Evolutionary conservation across 53 echinoderm and acorn worm genomes (phyloP).

Genomic region (Actinopyga echinites): DNA sequence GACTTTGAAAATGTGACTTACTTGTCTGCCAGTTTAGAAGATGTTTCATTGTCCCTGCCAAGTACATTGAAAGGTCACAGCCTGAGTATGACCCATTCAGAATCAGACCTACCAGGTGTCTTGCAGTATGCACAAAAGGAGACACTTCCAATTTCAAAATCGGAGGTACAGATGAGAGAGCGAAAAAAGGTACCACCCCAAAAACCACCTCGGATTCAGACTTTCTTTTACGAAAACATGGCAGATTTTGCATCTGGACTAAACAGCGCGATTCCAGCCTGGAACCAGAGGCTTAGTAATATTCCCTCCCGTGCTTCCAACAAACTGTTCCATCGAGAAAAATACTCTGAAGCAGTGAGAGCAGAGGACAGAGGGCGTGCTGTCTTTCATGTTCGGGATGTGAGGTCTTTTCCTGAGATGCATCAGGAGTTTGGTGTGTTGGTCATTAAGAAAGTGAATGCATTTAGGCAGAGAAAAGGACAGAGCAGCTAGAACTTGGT

Average conservation of each 20-base stretch:
- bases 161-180: slow-evolving; percentile 49
- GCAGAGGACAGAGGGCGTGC: slow-evolving; percentile 51
- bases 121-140: slow-evolving; percentile 2
- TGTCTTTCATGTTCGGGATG: slow-evolving; percentile 77
- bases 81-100: slow-evolving; percentile 9
- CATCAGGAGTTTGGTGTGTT: slow-evolving; percentile 96
- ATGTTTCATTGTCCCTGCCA: not conserved
- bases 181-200: slow-evolving; percentile 36
- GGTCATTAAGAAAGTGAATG: slow-evolving; percentile 85
- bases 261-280: slow-evolving; percentile 45
- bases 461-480: slow-evolving; percentile 66
- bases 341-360: slow-evolving; percentile 3
- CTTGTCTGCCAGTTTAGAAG: slow-evolving; percentile 21
- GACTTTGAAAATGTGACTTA: slow-evolving; percentile 28
- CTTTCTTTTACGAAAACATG: slow-evolving; percentile 87
- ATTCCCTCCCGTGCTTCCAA: slow-evolving; percentile 44
- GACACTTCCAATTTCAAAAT: slow-evolving; percentile 45
- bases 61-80: not conserved
- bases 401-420: slow-evolving; percentile 89
- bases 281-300: slow-evolving; percentile 40
- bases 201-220: slow-evolving; percentile 44
- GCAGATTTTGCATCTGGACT: slow-evolving; percentile 35
- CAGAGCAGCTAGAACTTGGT: not conserved
- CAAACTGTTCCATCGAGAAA: slow-evolving; percentile 27
- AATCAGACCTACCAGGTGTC: slow-evolving; percentile 5